A percentile compares a stretch with the other conserved stretches of the same genome.
Evolutionary conservation across 2,888 invertebrate species (phyloP).

Genomic region (Fragum sueziense): DNA sequence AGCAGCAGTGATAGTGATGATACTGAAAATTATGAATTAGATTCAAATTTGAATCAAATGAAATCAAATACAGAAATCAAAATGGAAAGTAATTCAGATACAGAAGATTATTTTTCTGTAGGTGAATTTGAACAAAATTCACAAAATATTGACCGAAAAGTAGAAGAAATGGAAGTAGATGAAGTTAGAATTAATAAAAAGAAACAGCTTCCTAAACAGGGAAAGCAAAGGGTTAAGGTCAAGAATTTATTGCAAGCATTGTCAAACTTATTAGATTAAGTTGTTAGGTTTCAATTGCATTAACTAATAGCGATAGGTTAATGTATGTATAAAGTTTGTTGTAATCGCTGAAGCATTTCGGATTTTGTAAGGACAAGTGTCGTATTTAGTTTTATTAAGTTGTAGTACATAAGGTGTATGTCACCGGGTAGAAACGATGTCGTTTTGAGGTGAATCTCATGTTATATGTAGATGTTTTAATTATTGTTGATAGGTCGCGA

Average conservation of each 20-base stretch:
- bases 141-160: neutral
- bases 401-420: neutral
- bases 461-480: too few relatives aligned
- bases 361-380: neutral
- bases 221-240: neutral
- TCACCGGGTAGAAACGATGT: neutral
- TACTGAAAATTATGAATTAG: neutral
- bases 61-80: neutral
- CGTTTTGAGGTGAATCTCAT: too few relatives aligned
- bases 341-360: too few relatives aligned
- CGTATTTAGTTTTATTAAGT: neutral
- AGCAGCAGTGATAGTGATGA: neutral
- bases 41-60: neutral
- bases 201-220: neutral
- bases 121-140: neutral
- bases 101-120: neutral
- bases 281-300: neutral
- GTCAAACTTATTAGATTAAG: neutral
- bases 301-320: constrained; percentile 2
- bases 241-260: neutral
- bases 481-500: neutral
- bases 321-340: neutral
- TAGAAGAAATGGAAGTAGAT: neutral
- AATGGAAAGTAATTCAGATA: neutral
- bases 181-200: neutral